Percentiles rank a stretch among this genome's conserved stretches.
These are phyloP conservation scores for Coluber constrictor DNA, from an alignment of 2,797 vertebrate species.

Conservation along the genomic window DNA sequence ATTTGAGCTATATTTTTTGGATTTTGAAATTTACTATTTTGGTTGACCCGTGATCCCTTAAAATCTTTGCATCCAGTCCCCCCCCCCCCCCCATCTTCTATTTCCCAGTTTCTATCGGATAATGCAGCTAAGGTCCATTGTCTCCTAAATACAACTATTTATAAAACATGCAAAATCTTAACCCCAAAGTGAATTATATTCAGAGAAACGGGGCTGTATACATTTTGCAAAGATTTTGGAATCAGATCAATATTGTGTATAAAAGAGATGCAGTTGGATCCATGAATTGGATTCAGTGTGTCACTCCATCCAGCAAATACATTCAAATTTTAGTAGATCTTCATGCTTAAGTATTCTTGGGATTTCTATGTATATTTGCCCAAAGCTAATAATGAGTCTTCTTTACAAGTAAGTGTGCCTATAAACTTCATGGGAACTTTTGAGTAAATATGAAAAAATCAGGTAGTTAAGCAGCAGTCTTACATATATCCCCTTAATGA, in stretches of 20 bases:
- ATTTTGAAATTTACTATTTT: background rate
- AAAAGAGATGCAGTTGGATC: background rate
- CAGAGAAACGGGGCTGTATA: background rate
- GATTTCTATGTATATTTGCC: background rate
- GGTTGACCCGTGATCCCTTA: background rate
- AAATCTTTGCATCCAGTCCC: background rate
- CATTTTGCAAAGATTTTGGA: background rate
- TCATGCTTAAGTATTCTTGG: background rate
- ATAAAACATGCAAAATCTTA: background rate
- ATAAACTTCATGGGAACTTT: background rate
- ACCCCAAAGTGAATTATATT: background rate
- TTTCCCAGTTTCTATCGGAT: background rate
- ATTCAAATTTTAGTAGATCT: background rate
- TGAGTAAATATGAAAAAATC: background rate
- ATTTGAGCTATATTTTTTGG: background rate
- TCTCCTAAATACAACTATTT: background rate
- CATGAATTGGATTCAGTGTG: background rate
- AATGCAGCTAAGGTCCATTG: background rate
- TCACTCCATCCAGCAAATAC: background rate
- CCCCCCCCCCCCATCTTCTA: background rate
- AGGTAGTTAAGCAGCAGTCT: background rate
- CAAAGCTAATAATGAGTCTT: background rate
- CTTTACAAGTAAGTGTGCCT: background rate
- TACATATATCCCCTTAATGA: background rate
- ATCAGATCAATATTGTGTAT: background rate